Base-by-base conservation (phyloP, 2,113 vertebrate species). In the Centrocercus urophasianus region DNA sequence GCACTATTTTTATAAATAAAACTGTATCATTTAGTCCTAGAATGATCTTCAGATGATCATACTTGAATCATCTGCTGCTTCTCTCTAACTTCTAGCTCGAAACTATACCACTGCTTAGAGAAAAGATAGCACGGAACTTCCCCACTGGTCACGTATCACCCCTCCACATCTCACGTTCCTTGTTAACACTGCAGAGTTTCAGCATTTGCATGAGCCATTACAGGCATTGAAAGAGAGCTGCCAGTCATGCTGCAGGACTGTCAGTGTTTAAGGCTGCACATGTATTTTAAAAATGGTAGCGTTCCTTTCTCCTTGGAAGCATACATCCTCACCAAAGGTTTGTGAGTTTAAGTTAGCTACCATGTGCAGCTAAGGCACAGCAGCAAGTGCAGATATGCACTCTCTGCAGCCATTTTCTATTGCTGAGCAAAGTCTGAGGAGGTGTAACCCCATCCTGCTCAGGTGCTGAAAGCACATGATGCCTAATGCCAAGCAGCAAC, bases 31-130 rank as follows among this genome's bases (percentile, higher is more conserved):
- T 87, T 61, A 24, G 21, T 43, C 42, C 70, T 75, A 82, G 48
- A 57, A 52, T n/a, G 40, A 42, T 56, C 71, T 57, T 43, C 16
- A 82, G 14, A 63, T 61, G 25, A 11, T 22, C 40, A 8, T 20
- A 12, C 54, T 60, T 65, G 43, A 67, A 86, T 83, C 64, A 28
- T 60, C 67, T 93, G 77, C 90, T 66, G 42, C 60, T 85, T 45
- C 80, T 71, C 60, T 8, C 64, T 77, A 59, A 86, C 67, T 80
- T 80, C 54, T 60, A 60, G 83, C 69, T 88, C 83, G 83, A 77
- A 54, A 50, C 0, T 6, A 86, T 75, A 56, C 43, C 3, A 7
- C n/a, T 86, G 69, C 90, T 75, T 4, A 63, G 34, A 69, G 74
- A 52, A 82, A 59, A 86, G 77, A 78, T 50, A 25, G 52, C 67